Conservation (phyloP, 2,113 vertebrate species). For the Xiphophorus couchianus region DNA sequence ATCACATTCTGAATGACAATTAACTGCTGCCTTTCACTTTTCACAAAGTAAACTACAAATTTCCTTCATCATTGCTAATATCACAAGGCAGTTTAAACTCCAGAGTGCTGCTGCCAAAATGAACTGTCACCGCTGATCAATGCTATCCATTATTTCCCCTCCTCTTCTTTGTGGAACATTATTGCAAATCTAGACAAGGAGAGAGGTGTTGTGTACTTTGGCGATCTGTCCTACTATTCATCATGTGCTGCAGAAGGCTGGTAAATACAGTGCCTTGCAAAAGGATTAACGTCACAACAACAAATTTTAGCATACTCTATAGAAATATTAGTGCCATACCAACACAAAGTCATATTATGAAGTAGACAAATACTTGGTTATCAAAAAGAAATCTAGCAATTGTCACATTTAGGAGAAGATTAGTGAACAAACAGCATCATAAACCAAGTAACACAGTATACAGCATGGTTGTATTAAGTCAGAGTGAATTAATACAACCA, state of each 20-base stretch:
- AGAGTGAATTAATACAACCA: no score
- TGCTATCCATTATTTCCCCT: slow-evolving; percentile 54
- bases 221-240: slow-evolving; percentile 19
- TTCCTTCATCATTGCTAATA: slow-evolving; percentile 42
- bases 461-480: no score
- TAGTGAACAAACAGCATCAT: no score
- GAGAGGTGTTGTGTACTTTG: slow-evolving; percentile 49
- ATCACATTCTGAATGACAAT: slow-evolving; percentile 30
- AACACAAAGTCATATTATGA: background rate
- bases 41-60: slow-evolving; percentile 47
- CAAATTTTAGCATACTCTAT: background rate
- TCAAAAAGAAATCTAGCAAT: no score
- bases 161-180: slow-evolving; percentile 33
- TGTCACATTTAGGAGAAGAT: background rate
- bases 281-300: background rate
- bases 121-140: slow-evolving; percentile 56
- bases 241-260: slow-evolving; percentile 15
- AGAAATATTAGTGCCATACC: background rate
- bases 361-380: background rate
- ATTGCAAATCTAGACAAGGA: slow-evolving; percentile 40
- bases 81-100: slow-evolving; percentile 33
- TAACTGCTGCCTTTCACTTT: slow-evolving; percentile 8
- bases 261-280: slow-evolving; percentile 14
- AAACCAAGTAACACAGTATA: no score
- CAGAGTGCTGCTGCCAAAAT: slow-evolving; percentile 48